Base-by-base conservation (phyloP, 2,888 invertebrate species). In the Lithodes maja region DNA sequence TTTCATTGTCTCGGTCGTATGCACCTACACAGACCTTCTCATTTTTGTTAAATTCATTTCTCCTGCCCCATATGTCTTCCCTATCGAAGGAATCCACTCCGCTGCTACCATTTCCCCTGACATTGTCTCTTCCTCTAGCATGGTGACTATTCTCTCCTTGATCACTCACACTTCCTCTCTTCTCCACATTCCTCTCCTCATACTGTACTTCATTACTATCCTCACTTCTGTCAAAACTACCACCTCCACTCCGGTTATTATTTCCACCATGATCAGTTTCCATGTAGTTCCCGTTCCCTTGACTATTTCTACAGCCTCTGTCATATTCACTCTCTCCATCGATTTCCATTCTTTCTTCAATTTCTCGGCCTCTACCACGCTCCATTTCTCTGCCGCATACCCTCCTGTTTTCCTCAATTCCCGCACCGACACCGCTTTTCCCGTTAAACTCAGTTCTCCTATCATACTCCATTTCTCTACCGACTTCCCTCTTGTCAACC, bases 191-290 rank as follows among this genome's bases (percentile, higher is more conserved):
- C 61, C 61, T 61, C 61, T 61, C 61, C 61, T 61, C 61, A 61
- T 61, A 61, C 61, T 61, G 33, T 33, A 33, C 33, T 33, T 33
- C 33, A 33, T 33, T 33, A 33, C 61, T 61, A 7, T 61, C 12
- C 61, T 61, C 61, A 7, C 61, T 61, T 12, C 61, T 12, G 33
- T 33, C 33, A 33, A 61, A 5, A 61, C 61, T 12, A 61, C 12
- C 61, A 7, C 61, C 12, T 12, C 12, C 61, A 5, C 12, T 12
- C 5, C 12, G 12, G 12, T 61, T 12, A 61, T 61, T 61, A 5
- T 12, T 75, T 75, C n/a, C 75, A 75, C 49, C 75, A 75, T 75
- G n/a, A 49, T 49, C 75, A 33, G 75, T 7, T 12, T 75, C 75
- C 75, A 75, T 75, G 9, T n/a, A 5, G 9, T 75, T 75, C 75